Evolutionary conservation across 2,113 vertebrate genomes (phyloP).

Genomic region (Solea senegalensis): DNA sequence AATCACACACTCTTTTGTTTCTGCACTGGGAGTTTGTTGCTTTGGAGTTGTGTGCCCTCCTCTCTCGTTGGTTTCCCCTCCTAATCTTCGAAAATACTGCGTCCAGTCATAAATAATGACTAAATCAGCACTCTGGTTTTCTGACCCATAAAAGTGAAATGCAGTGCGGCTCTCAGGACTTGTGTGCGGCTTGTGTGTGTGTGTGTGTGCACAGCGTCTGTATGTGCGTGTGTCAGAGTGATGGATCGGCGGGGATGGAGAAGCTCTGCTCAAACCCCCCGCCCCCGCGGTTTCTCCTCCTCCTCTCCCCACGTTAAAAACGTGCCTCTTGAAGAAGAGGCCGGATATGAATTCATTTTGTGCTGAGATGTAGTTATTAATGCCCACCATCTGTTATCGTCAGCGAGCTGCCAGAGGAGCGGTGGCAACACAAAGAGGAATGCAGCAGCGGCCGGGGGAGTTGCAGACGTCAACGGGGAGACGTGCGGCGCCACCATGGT

Average conservation of each 20-base stretch:
- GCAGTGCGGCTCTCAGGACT: conserved; percentile 34
- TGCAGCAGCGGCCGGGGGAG: conserved; percentile 35
- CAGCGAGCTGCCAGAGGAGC: conserved; percentile 65
- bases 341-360: conserved; percentile 76
- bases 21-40: neutral
- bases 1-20: conserved; percentile 8
- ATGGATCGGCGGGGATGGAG: conserved; percentile 21
- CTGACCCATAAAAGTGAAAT: conserved; percentile 60
- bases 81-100: conserved; percentile 36
- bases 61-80: conserved; percentile 12
- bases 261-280: conserved; percentile 30
- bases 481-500: conserved; percentile 31
- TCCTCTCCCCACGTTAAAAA: conserved; percentile 34
- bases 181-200: conserved; percentile 22
- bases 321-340: conserved; percentile 44
- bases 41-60: conserved; percentile 12
- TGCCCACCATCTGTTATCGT: conserved; percentile 74
- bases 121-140: conserved; percentile 56
- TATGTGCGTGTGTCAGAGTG: conserved; percentile 42
- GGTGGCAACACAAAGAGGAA: conserved; percentile 44
- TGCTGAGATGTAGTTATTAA: conserved; percentile 74
- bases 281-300: conserved; percentile 4
- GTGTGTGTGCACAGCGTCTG: conserved; percentile 22
- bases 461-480: conserved; percentile 47
- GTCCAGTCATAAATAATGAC: conserved; percentile 71